These are phyloP conservation scores for Leucopternis melanops DNA, from an alignment of 2,113 vertebrate genomes.

Conservation along the genomic window DNA sequence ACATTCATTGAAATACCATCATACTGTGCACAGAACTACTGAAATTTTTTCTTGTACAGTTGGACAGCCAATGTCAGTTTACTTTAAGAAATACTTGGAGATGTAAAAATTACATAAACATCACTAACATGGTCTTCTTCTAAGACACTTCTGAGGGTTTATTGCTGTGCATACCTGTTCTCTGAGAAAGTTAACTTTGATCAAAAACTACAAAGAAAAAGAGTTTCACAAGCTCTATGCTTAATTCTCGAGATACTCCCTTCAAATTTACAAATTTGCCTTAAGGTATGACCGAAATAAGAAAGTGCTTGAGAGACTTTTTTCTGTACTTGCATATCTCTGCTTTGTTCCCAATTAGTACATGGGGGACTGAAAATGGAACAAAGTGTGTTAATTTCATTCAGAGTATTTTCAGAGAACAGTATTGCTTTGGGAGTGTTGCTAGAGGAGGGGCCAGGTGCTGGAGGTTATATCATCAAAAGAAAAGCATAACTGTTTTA, in stretches of 20 bases:
- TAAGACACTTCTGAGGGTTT: not conserved
- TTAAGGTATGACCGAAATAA: not conserved
- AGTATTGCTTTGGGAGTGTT: not conserved
- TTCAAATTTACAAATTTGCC: conserved; percentile 4
- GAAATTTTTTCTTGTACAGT: not conserved
- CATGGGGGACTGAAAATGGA: not conserved
- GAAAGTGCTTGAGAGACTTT: not conserved
- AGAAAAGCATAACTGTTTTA: not conserved
- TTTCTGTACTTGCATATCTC: not conserved
- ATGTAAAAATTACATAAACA: not conserved
- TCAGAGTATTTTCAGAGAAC: not conserved
- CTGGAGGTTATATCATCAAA: not conserved
- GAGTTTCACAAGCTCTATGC: not conserved
- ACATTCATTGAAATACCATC: not conserved
- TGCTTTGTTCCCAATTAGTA: not conserved
- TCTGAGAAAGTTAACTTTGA: not conserved
- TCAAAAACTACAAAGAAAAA: not conserved
- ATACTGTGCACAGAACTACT: conserved; percentile 11
- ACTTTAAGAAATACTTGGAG: not conserved
- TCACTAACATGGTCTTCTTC: not conserved
- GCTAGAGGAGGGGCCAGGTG: not conserved
- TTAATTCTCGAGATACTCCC: not conserved
- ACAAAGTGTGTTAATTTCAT: not conserved
- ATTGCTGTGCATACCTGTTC: not conserved
- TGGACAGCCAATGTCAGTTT: not conserved